phyloP scores from a whole-genome alignment of 1,140 invertebrate genomes.

The Drosophila mojavensis region DNA sequence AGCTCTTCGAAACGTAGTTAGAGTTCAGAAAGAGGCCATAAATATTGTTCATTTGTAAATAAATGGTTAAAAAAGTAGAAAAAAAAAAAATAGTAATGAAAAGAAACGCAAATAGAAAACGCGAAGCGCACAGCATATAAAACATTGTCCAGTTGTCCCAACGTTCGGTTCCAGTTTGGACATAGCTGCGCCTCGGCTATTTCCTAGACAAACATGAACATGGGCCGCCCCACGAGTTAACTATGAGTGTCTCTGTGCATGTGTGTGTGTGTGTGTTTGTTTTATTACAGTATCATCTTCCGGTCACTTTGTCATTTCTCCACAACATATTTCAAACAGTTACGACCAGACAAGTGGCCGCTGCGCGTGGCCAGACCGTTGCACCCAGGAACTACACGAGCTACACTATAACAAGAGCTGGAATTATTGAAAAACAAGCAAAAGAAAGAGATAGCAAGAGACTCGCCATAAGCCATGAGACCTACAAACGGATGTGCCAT shows the following conservation, averaged over 20 bases:
- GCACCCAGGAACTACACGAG: constrained; percentile 25
- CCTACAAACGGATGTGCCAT: constrained; percentile 60
- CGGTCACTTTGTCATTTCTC: constrained; percentile 82
- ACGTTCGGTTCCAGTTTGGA: constrained; percentile 46
- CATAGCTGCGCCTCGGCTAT: constrained; percentile 28
- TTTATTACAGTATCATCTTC: constrained; percentile 82
- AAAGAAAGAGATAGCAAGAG: constrained; percentile 24
- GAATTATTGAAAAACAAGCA: constrained; percentile 57
- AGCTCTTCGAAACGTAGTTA: constrained; percentile 33
- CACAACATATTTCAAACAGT: constrained; percentile 78
- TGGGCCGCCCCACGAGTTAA: constrained; percentile 7
- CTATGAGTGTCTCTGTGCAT: constrained; percentile 52
- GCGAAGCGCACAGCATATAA: constrained; percentile 62
- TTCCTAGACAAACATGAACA: constrained; percentile 67
- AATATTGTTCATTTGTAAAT: constrained; percentile 82
- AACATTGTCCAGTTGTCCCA: constrained; percentile 60
- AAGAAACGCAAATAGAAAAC: constrained; percentile 48
- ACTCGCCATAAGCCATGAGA: not conserved
- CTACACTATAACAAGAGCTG: constrained; percentile 35
- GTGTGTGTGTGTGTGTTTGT: constrained; percentile 52
- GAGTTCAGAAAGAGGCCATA: constrained; percentile 68
- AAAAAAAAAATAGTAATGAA: constrained; percentile 27
- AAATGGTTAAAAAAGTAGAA: constrained; percentile 61
- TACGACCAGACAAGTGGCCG: constrained; percentile 72
- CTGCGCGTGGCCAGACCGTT: constrained; percentile 49